These are phyloP conservation scores for Tupiocoris notatus DNA, from an alignment of 2,888 invertebrate species.

Conservation along the genomic window DNA sequence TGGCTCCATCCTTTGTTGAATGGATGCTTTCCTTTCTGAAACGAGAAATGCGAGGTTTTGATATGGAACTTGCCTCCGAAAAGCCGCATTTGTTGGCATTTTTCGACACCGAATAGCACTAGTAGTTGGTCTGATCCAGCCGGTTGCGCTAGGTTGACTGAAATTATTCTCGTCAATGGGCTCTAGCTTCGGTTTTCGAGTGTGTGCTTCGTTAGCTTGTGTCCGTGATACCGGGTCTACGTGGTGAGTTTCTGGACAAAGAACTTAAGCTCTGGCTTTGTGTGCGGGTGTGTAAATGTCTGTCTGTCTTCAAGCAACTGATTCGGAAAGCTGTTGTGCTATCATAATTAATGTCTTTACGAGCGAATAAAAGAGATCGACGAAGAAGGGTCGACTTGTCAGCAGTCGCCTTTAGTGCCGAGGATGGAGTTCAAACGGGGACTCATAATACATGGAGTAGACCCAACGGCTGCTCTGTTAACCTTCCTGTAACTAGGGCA, in stretches of 20 bases:
- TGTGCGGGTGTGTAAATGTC: neutral
- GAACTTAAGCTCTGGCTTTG: neutral
- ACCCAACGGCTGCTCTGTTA: neutral
- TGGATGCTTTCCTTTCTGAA: constrained; percentile 35
- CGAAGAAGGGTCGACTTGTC: constrained; percentile 1
- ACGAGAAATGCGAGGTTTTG: constrained; percentile 33
- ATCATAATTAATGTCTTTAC: constrained; percentile 31
- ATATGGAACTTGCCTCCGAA: constrained; percentile 23
- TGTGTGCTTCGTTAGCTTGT: neutral
- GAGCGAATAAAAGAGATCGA: constrained; percentile 12
- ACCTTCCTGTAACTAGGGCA: neutral
- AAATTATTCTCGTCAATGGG: neutral
- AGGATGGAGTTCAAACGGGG: no score
- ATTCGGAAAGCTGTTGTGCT: constrained; percentile 1
- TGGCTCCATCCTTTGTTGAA: constrained; percentile 28
- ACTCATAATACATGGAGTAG: neutral
- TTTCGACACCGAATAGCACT: neutral
- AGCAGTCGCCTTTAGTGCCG: no score
- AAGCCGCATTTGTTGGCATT: constrained; percentile 26
- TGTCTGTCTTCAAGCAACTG: neutral
- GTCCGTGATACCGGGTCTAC: neutral
- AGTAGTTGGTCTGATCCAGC: neutral
- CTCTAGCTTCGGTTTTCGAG: neutral
- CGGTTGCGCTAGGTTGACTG: neutral
- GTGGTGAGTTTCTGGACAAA: neutral